phyloP scores from a whole-genome alignment of 2,888 invertebrate species.

The Scrobipalpa costella region DNA sequence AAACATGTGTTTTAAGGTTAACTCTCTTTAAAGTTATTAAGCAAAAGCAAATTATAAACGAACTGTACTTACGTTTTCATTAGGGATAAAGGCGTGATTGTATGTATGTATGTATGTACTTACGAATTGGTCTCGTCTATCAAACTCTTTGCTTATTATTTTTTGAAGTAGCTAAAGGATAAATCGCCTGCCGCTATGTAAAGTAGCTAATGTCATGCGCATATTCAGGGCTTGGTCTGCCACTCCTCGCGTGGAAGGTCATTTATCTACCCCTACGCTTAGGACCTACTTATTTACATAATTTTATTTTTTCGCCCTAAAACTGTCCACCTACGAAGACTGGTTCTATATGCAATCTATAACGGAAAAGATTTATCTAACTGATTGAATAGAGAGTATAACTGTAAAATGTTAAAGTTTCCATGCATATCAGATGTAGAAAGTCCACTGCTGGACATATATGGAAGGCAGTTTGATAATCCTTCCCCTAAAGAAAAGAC shows the following conservation, averaged over 20 bases:
- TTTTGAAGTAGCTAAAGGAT: slow-evolving; percentile 3
- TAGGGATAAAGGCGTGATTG: no score
- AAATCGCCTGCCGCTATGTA: slow-evolving; percentile 21
- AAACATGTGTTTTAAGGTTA: no score
- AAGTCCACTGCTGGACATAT: neutral
- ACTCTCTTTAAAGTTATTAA: no score
- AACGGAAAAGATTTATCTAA: slow-evolving; percentile 1
- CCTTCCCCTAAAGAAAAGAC: no score
- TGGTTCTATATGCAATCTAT: slow-evolving; percentile 3
- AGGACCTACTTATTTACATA: neutral
- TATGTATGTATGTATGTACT: no score
- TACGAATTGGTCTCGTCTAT: slow-evolving; percentile 7
- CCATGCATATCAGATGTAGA: neutral
- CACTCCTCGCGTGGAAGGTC: slow-evolving; percentile 17
- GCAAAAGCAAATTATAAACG: no score
- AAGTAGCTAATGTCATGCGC: slow-evolving; percentile 24
- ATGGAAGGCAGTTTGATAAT: no score
- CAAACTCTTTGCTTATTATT: slow-evolving; percentile 12
- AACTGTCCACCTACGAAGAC: neutral
- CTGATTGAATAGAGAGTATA: neutral
- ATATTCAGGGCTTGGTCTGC: slow-evolving; percentile 16
- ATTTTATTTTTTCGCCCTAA: neutral
- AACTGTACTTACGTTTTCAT: no score
- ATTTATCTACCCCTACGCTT: slow-evolving; percentile 1
- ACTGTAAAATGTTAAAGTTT: neutral